Percentiles rank a stretch among this genome's conserved stretches.
Evolutionary conservation across 2,797 vertebrate species (phyloP).

Genomic region (Eospalax fontanierii): DNA sequence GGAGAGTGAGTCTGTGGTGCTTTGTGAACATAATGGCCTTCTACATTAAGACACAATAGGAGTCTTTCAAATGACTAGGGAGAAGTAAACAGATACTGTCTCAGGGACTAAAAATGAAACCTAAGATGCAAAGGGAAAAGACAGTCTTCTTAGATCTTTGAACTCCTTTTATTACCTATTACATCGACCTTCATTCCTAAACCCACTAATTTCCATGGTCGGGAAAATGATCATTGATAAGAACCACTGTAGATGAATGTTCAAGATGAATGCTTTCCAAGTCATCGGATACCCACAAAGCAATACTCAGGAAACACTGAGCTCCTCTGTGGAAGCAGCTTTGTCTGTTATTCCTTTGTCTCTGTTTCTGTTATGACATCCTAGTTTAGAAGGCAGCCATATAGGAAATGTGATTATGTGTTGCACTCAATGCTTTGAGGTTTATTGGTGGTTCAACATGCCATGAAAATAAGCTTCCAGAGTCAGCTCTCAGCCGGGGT

Average conservation of each 20-base stretch:
- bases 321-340: neutral
- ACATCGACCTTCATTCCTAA: conserved; percentile 54
- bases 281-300: conserved; percentile 38
- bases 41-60: conserved; percentile 29
- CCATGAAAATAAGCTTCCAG: conserved; percentile 14
- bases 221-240: conserved; percentile 57
- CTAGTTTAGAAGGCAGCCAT: conserved; percentile 11
- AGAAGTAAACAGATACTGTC: conserved; percentile 39
- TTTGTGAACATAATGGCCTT: neutral
- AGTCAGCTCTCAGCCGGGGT: neutral
- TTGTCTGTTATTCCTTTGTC: neutral
- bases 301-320: conserved; percentile 11
- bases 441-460: neutral
- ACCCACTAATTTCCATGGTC: conserved; percentile 4
- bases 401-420: neutral
- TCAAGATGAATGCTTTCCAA: conserved; percentile 53
- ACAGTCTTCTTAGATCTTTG: neutral
- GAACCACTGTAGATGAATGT: conserved; percentile 35
- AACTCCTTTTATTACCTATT: conserved; percentile 55
- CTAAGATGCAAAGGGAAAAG: neutral
- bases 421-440: neutral
- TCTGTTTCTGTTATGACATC: neutral
- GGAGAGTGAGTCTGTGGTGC: neutral
- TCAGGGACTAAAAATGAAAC: conserved; percentile 51
- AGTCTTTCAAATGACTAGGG: neutral